Base-by-base conservation (phyloP, 2,113 vertebrate species). In the Channa argus region DNA sequence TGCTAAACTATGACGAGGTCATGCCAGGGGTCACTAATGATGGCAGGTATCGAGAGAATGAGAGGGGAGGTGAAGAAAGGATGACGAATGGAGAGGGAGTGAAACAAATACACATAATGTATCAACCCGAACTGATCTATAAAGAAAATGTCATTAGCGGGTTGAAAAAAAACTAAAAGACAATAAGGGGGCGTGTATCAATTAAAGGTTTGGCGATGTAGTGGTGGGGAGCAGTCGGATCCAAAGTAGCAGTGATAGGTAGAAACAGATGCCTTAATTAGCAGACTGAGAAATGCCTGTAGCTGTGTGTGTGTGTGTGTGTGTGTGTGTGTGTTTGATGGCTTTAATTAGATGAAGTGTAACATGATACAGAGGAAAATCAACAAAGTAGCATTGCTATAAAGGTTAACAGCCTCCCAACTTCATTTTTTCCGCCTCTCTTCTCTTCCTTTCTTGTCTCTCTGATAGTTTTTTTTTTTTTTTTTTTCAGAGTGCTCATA, bases 241-340 rank as follows among this genome's bases (percentile, higher is more conserved):
- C 64, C 53, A 63, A 59, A 37, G 54, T 49, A 69, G 50, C 51
- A n/a, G 55, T 69, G 66, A 82, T 77, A 82, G 80, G 70, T 71
- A 58, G 71, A 89, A 85, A 73, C 81, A 86, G 73, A 87, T 75
- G 74, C 79, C 79, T 86, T 91, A 72, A 86, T 87, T 89, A 91
- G 77, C 45, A 66, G 74, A 62, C 63, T 38, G 59, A 71, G 58
- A 77, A 79, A 73, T 64, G 80, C 65, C 66, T 43, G 2, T 9
- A 69, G 80, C 55, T 50, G 6, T 65, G 44, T 7, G 41, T 33
- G 33, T 68, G 37, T 49, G 60, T 53, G 58, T 67, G 45, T 38
- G 41, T 62, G 55, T 54, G 55, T 63, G 36, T 59, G 14, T 59
- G 47, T 54, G 64, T 86, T 79, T 86, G 67, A 88, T 86, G 81